Conservation (phyloP, 30 jellyfish, hydroid and myxozoan genomes). For the Cassiopea andromeda region DNA sequence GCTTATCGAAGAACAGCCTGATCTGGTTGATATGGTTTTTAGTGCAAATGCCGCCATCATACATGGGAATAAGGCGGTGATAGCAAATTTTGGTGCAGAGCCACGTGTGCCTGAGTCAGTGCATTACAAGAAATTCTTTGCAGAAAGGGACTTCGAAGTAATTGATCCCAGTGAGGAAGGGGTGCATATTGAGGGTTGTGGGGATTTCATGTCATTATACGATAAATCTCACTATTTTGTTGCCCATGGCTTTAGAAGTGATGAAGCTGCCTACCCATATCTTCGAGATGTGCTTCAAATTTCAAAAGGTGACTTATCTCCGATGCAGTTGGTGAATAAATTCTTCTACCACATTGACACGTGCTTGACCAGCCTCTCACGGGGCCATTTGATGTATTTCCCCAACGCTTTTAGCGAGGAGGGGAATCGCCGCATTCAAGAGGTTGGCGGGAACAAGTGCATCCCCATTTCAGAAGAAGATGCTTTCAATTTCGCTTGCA, state of each 20-base stretch:
- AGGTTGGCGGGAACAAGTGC: constrained; percentile 52
- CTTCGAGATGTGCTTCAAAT: constrained; percentile 39
- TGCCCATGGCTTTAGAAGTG: constrained; percentile 74
- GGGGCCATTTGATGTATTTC: constrained; percentile 69
- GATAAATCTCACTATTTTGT: constrained; percentile 66
- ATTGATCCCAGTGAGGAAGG: constrained; percentile 66
- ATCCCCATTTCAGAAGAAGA: constrained; percentile 64
- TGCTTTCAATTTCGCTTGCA: constrained; percentile 69
- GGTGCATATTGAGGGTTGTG: constrained; percentile 77
- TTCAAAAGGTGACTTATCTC: constrained; percentile 22
- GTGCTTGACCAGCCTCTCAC: constrained; percentile 68
- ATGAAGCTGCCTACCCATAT: constrained; percentile 67
- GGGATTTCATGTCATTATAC: constrained; percentile 71
- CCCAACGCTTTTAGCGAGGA: constrained; percentile 67
- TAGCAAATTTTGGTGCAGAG: constrained; percentile 69
- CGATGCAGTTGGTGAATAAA: constrained; percentile 68
- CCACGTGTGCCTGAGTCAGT: constrained; percentile 67
- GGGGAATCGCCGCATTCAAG: constrained; percentile 62
- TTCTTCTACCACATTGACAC: constrained; percentile 71
- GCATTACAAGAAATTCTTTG: constrained; percentile 57
- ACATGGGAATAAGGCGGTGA: constrained; percentile 46
- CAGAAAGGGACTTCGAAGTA: constrained; percentile 69
- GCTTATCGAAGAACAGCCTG: constrained; percentile 63
- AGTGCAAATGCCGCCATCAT: constrained; percentile 72
- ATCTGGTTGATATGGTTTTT: constrained; percentile 67